Evolutionary conservation across 2,113 vertebrate genomes (phyloP), one percentile per base, ranked within the genome.

Genomic region (Mormyrus iriodes): DNA sequence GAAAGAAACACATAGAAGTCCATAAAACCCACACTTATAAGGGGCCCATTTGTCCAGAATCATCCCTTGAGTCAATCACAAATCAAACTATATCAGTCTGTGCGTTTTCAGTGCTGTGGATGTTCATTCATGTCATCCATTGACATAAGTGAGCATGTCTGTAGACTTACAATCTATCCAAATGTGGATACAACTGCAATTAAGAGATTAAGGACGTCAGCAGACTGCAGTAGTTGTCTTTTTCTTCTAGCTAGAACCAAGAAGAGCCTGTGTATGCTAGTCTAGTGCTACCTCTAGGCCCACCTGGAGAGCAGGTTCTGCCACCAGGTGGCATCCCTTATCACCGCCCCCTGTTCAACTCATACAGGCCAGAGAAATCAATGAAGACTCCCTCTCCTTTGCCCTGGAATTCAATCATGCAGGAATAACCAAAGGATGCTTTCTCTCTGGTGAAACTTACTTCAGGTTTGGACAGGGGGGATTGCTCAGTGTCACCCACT

Each of bases 1-100:
- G 39, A 89, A 89, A 89, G 49, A 83, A 89, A 84, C 51, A 46
- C 88, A 24, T 53, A 46, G 19, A 89, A 89, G 51, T 61, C 24
- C 24, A 44, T 84, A 89, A 89, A 85, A 84, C 24, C 42, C 13
- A 48, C 79, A 58, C 76, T 42, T 83, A 83, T 42, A 46, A n/a
- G 49, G 31, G 2, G 69, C 49, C 51, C 35, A 13, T 55, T 89
- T 61, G 42, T 39, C 39, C 79, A 82, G 24, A 88, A 46, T 15
- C n/a, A 24, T 79, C 51, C 13, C 88, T 27, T 12, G 31, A 44
- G 76, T 44, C 13, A 21, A 73, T 88, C 53, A 88, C 15, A 24
- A 42, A 51, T 35, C 51, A 19, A 61, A 58, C 49, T 61, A 82
- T 52, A 48, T 46, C 10, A 48, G 12, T 44, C 42, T 83, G 39